Evolutionary conservation across 2,797 vertebrate genomes (phyloP).

Genomic region (Bradypodion pumilum): DNA sequence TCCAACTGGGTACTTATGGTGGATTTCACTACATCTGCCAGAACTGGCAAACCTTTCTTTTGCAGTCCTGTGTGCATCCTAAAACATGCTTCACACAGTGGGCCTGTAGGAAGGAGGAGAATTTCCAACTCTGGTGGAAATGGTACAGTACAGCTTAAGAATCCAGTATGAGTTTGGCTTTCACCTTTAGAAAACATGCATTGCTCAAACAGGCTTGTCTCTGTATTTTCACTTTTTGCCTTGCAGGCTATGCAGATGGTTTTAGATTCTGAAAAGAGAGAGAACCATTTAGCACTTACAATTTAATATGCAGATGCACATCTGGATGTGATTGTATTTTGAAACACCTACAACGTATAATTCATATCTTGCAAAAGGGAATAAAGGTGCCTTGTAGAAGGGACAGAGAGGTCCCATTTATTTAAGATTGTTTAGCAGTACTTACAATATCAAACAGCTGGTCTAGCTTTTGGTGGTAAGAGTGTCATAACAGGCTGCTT

Average conservation of each 20-base stretch:
- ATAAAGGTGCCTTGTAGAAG: not conserved
- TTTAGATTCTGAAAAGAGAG: conserved; percentile 9
- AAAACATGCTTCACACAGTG: no score
- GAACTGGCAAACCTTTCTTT: no score
- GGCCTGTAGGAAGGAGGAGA: no score
- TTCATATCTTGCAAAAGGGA: not conserved
- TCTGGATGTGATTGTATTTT: not conserved
- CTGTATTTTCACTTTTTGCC: conserved; percentile 8
- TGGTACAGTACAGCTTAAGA: no score
- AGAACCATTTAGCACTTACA: conserved; percentile 12
- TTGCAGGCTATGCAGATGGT: conserved; percentile 38
- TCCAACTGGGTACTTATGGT: no score
- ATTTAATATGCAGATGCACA: not conserved
- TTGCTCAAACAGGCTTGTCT: not conserved
- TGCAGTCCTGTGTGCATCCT: no score
- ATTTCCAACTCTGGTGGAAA: no score
- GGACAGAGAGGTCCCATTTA: not conserved
- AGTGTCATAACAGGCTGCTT: not conserved
- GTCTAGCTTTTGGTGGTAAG: no score
- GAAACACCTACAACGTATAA: not conserved
- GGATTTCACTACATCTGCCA: no score
- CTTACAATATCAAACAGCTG: not conserved
- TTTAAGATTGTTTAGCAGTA: not conserved
- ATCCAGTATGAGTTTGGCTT: not conserved
- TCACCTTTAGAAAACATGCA: not conserved